Conservation (phyloP, 2,888 invertebrate genomes). For the Liposcelis brunnea region DNA sequence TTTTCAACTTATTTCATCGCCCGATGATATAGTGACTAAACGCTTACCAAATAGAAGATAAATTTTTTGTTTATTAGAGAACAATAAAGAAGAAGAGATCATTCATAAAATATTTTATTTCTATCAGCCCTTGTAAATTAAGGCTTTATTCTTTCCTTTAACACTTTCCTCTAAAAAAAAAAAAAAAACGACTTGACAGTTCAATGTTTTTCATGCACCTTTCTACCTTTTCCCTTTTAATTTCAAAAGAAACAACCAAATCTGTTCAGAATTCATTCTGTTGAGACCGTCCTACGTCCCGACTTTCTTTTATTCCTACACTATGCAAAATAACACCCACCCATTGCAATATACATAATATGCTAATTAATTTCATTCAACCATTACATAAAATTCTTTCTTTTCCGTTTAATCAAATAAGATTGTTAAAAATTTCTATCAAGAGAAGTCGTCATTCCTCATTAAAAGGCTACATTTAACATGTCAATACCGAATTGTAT, state of each 20-base stretch:
- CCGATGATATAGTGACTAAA: not conserved
- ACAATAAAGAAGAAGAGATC: not conserved
- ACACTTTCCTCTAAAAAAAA: conserved; percentile 1
- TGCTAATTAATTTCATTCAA: no score
- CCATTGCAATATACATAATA: no score
- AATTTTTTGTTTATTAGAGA: not conserved
- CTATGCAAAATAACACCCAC: no score
- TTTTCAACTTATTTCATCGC: no score
- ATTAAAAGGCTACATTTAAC: conserved; percentile 3
- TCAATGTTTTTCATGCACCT: not conserved
- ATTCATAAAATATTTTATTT: conserved; percentile 2
- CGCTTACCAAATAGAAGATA: not conserved
- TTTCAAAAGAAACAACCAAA: no score
- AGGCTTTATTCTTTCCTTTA: conserved; percentile 1
- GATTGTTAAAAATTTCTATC: not conserved
- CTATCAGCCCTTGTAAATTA: conserved; percentile 3
- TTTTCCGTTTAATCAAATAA: not conserved
- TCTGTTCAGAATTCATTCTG: no score
- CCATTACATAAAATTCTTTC: no score
- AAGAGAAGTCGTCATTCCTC: not conserved
- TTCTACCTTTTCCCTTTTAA: not conserved
- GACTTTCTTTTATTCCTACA: no score
- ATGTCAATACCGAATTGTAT: conserved; percentile 1
- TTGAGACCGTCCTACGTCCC: no score
- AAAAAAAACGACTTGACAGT: conserved; percentile 2